A percentile compares a stretch with the other conserved stretches of the same genome.
Evolutionary conservation across 2,113 vertebrate species (phyloP).

Genomic region (Athene cunicularia): DNA sequence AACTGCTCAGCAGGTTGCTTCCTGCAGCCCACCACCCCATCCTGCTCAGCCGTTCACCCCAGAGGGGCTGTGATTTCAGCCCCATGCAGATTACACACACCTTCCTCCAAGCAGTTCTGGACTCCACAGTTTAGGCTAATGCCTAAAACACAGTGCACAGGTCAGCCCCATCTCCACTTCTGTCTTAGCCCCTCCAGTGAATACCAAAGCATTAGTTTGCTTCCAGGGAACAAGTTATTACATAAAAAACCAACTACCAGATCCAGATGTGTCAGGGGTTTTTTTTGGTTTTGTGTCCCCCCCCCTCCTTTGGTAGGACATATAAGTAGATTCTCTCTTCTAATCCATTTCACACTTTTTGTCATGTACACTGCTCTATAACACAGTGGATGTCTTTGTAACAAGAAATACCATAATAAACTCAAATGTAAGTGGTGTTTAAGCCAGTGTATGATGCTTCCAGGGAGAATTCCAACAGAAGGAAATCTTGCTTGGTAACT

Average conservation of each 20-base stretch:
- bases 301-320: neutral
- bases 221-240: neutral
- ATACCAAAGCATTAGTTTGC: neutral
- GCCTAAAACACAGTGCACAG: rapidly evolving
- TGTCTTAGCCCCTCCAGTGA: neutral
- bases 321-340: neutral
- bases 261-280: neutral
- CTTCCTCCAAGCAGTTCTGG: neutral
- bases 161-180: neutral
- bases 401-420: neutral
- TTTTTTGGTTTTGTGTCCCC: neutral
- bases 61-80: neutral
- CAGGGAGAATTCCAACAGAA: neutral
- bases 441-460: neutral
- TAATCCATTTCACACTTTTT: neutral
- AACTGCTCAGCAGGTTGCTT: neutral
- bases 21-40: neutral
- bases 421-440: neutral
- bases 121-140: neutral
- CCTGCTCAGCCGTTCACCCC: neutral
- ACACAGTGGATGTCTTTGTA: neutral
- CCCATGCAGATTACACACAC: neutral
- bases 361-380: neutral
- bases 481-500: neutral
- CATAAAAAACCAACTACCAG: neutral